Evolutionary conservation across 2,888 invertebrate species (phyloP), one percentile per base, ranked within the genome.

Genomic region (Nymphalis c-album): DNA sequence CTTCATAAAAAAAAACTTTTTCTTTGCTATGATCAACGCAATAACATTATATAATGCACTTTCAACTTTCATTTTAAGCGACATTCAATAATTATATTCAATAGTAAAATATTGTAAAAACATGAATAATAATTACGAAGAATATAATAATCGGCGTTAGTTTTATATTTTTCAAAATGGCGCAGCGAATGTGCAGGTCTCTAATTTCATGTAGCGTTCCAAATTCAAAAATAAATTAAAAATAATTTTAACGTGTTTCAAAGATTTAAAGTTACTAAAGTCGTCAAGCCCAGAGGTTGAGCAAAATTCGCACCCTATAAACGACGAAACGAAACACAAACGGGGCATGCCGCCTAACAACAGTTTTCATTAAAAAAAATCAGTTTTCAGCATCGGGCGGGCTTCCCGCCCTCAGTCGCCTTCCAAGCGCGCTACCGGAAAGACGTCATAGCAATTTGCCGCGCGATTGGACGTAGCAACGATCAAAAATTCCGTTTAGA

Each of bases 381-480:
- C 75, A 76, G 72, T 70, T 72, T 76, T 73, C 76, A 72, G 75
- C 72, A 74, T 76, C 74, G 73, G 73, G 77, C 77, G 80, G 80
- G 78, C 81, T 81, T 82, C 79, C 84, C 82, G 83, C 86, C 82
- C 83, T 83, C 83, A 76, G 71, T 73, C 59, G 64, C 48, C 50
- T 51, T 57, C 48, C 62, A 66, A 35, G 60, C 83, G 82, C 78
- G 76, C 64, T 66, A 67, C 64, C 60, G 73, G 74, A 70, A 77
- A 77, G 76, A 83, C 87, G 84, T 60, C n/a, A 48, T 47, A n/a
- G 17, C n/a, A 17, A 17, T 62, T 76, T 40, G 72, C 72, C 71
- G 77, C 75, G 73, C 74, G 69, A 67, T 71, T 60, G 55, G 74
- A 78, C 78, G 46, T 13, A 40, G 40, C 13, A 40, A 40, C 40